phyloP scores from a whole-genome alignment of 2,113 vertebrate species.

The Phyllostomus hastatus region DNA sequence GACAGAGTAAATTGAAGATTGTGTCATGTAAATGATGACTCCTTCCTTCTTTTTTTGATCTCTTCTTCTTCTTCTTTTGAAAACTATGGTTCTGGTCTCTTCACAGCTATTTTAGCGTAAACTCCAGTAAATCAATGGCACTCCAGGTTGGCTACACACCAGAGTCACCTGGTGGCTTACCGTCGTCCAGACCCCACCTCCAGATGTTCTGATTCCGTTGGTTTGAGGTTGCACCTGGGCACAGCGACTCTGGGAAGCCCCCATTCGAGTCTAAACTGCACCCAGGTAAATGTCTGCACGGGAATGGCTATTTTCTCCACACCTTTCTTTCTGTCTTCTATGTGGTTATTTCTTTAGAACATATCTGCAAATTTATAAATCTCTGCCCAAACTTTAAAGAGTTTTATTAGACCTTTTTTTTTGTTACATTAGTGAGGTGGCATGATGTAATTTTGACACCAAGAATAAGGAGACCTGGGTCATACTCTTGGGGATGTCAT shows the following conservation, averaged over 20 bases:
- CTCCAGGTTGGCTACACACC: background rate
- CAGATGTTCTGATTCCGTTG: background rate
- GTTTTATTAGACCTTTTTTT: background rate
- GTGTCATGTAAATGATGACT: background rate
- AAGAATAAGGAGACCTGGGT: background rate
- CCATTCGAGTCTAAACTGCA: background rate
- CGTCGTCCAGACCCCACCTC: background rate
- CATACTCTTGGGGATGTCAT: background rate
- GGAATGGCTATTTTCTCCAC: background rate
- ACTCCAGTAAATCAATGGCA: background rate
- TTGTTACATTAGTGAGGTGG: background rate
- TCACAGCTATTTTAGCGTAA: background rate
- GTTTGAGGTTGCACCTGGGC: background rate
- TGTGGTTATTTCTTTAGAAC: background rate
- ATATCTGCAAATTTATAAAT: background rate
- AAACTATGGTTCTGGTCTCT: background rate
- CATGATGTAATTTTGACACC: background rate
- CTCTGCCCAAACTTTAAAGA: background rate
- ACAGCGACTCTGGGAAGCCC: background rate
- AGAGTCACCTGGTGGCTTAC: background rate
- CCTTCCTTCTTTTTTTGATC: background rate
- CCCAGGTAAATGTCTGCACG: background rate
- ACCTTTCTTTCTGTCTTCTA: background rate
- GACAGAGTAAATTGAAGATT: background rate
- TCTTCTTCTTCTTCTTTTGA: background rate